These are phyloP conservation scores for Nomada fucata DNA, from an alignment of 2,888 invertebrate species.

Conservation along the genomic window DNA sequence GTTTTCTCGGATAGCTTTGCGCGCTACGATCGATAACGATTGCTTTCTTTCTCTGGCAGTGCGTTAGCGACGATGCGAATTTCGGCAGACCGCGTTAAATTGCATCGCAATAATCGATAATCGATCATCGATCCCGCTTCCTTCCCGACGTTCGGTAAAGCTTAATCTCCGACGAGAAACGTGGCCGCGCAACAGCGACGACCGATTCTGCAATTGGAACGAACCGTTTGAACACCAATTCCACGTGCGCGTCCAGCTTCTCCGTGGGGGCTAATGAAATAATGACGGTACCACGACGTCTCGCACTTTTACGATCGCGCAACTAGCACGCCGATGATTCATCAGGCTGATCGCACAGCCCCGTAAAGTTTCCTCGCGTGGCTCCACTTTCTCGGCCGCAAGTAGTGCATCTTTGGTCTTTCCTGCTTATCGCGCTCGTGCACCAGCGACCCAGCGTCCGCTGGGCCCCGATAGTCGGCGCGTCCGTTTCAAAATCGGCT, in stretches of 20 bases:
- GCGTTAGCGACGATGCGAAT: not conserved
- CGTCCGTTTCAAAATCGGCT: not conserved
- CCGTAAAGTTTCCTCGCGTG: constrained; percentile 42
- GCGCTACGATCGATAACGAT: not conserved
- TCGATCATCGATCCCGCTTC: not conserved
- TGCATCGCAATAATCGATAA: not conserved
- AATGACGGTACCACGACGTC: too few species aligned
- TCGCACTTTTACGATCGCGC: constrained; percentile 39
- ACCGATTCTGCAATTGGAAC: not conserved
- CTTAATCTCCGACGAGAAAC: not conserved
- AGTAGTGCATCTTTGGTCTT: constrained; percentile 49
- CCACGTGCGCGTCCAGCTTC: constrained; percentile 4
- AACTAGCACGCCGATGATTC: constrained; percentile 48
- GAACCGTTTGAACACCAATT: not conserved
- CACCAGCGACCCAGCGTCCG: not conserved
- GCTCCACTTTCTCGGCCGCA: constrained; percentile 59
- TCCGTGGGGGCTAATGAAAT: not conserved
- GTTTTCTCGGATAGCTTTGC: not conserved
- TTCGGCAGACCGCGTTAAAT: not conserved
- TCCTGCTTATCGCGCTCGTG: constrained; percentile 9
- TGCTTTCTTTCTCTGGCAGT: not conserved
- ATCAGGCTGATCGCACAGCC: constrained; percentile 42
- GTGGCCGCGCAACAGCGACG: not conserved
- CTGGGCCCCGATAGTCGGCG: not conserved
- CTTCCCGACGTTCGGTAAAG: not conserved